Percentiles rank a stretch among this genome's conserved stretches.
Evolutionary conservation across 2,113 vertebrate species (phyloP).

Genomic region (Catharus minimus): DNA sequence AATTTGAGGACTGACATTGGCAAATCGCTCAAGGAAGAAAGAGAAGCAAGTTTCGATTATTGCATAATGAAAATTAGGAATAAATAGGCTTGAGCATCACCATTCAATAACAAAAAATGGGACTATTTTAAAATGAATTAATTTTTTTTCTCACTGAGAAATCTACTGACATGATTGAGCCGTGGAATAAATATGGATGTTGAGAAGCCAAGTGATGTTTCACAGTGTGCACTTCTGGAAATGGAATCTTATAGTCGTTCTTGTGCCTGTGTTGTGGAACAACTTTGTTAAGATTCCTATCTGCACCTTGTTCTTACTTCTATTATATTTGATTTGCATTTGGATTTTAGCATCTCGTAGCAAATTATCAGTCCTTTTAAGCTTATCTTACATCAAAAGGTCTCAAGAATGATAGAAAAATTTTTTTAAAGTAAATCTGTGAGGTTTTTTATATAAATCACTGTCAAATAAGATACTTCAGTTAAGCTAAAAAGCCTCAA

Average conservation of each 20-base stretch:
- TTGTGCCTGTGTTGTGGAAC: not conserved
- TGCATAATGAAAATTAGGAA: not conserved
- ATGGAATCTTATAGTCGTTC: not conserved
- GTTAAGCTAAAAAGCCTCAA: not conserved
- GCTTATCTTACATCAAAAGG: not conserved
- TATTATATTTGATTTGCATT: not conserved
- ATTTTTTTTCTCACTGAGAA: not conserved
- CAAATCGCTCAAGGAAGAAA: not conserved
- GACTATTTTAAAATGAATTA: not conserved
- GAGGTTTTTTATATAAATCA: not conserved
- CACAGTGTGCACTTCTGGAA: not conserved
- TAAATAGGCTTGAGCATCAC: not conserved
- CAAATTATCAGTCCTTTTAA: not conserved
- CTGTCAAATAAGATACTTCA: not conserved
- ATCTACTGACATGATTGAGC: not conserved
- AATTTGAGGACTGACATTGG: constrained; percentile 36
- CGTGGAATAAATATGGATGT: not conserved
- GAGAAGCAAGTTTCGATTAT: constrained; percentile 1
- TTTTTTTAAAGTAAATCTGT: not conserved
- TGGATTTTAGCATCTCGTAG: not conserved
- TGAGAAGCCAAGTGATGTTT: not conserved
- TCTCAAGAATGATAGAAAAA: not conserved
- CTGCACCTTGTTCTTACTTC: not conserved
- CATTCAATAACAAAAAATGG: constrained; percentile 6
- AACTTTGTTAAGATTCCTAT: not conserved